Evolutionary conservation across 2,797 vertebrate genomes (phyloP).

Genomic region (Artibeus jamaicensis): DNA sequence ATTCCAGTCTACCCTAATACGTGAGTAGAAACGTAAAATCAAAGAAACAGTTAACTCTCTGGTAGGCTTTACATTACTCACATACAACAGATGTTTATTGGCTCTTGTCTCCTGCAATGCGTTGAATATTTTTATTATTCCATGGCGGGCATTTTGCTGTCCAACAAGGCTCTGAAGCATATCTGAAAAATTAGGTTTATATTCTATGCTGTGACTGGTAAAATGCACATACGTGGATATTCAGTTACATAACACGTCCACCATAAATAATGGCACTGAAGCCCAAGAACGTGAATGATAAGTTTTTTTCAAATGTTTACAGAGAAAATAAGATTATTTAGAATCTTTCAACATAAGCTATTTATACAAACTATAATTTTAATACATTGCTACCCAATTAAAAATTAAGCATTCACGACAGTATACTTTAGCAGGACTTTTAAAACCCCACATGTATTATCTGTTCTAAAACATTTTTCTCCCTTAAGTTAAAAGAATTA

Average conservation of each 20-base stretch:
- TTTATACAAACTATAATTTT: conserved; percentile 1
- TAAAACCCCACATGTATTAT: background rate
- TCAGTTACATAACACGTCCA: background rate
- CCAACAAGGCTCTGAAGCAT: conserved; percentile 96
- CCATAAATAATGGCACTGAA: background rate
- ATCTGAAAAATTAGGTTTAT: conserved; percentile 85
- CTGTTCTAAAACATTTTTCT: background rate
- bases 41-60: background rate
- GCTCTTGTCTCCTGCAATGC: conserved; percentile 95
- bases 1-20: background rate
- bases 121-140: conserved; percentile 98
- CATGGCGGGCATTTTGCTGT: conserved; percentile 97
- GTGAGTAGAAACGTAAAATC: background rate
- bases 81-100: conserved; percentile 98
- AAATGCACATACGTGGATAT: background rate
- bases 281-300: background rate
- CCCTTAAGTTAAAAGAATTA: background rate
- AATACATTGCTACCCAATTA: background rate
- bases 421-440: background rate
- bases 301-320: background rate
- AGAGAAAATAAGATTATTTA: background rate
- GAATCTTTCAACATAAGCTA: background rate
- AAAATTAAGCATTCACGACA: background rate
- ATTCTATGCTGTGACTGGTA: background rate
- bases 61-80: conserved; percentile 83